Evolutionary conservation across 2,113 vertebrate genomes (phyloP).

Genomic region (Dipodomys stephensi): DNA sequence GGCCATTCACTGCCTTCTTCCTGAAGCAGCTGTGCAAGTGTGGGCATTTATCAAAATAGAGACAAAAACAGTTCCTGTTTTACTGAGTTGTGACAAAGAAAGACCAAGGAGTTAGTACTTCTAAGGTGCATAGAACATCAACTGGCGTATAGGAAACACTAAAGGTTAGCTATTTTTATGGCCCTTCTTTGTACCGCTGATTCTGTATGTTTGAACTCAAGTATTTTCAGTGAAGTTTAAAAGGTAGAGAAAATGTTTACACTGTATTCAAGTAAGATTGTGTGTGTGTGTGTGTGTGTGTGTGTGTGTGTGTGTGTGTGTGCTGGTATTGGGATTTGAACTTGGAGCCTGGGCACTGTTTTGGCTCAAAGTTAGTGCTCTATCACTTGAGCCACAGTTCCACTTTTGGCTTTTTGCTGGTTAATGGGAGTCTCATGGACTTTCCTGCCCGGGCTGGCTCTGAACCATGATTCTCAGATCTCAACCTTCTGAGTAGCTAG

Average conservation of each 20-base stretch:
- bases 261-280: background rate
- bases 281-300: no score
- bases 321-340: no score
- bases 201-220: background rate
- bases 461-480: no score
- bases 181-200: background rate
- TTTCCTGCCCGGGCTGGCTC: no score
- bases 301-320: no score
- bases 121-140: background rate
- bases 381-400: no score
- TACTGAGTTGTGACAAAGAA: background rate
- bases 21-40: background rate
- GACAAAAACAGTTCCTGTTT: background rate
- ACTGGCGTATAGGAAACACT: background rate
- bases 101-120: background rate
- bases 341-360: no score
- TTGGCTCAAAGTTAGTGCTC: no score
- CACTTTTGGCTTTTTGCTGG: no score
- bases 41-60: background rate
- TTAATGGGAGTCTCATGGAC: no score
- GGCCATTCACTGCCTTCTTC: background rate
- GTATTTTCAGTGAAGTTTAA: background rate
- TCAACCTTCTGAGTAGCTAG: no score
- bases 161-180: background rate
- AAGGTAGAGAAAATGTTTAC: background rate